Base-by-base conservation (phyloP, 2,888 invertebrate genomes). In the Nephrotoma appendiculata region DNA sequence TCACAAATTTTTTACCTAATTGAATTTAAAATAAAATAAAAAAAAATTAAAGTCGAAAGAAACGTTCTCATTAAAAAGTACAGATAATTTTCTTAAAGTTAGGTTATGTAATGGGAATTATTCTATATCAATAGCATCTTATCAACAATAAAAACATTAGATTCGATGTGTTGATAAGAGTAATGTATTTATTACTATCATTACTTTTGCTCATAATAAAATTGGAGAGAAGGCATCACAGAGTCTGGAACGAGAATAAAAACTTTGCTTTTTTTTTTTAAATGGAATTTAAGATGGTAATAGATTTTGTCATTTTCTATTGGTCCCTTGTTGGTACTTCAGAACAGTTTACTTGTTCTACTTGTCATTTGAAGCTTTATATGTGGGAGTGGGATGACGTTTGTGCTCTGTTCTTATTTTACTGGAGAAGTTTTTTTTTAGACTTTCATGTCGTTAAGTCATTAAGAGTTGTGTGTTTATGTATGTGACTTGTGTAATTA, bases 281-380 rank as follows among this genome's bases (percentile, higher is more conserved):
- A 71, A 71, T 71, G 31, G 31, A 84, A 84, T 42, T 15, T 84
- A 84, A 84, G 41, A 43, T 84, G 31, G 84, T 84, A 84, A 84
- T 84, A 84, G 84, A 84, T 84, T 84, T 43, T 84, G 84, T 84
- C 84, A 42, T 84, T 84, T 84, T 84, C 84, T 84, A 84, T 84
- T 84, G 84, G 84, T 84, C 84, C 84, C 84, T 42, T 42, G 84
- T 42, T 84, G 84, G 42, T 84, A 84, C 84, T 84, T 84, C 42
- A 42, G 7, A 84, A 84, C 71, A 71, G 71, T 71, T 71, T 71
- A 71, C 71, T 71, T 71, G 7, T 71, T 71, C 31, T 71, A 71
- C 31, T 71, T 71, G 31, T 9, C 71, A 31, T 71, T 71, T 71
- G 19, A 2, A 71, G 71, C 71, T 31, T 57, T 57, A 31, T 31